Conservation (phyloP, 2,888 invertebrate species). For the Netelia melanura region DNA sequence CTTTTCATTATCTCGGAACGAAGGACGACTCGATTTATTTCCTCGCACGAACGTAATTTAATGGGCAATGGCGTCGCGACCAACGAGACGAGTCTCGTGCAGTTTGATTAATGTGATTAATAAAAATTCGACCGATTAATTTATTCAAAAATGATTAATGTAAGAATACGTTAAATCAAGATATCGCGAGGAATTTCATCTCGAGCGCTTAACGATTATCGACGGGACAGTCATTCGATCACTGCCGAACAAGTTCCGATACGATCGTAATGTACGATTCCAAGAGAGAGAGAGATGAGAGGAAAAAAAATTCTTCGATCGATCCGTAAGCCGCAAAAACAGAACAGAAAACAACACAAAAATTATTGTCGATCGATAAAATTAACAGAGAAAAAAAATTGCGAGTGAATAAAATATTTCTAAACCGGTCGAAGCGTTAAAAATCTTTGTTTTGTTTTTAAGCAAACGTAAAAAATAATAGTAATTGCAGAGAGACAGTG, state of each 20-base stretch:
- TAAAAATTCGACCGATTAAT: constrained; percentile 36
- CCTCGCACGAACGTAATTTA: neutral
- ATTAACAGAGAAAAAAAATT: too few relatives aligned
- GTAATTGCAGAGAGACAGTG: too few relatives aligned
- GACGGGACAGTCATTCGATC: constrained; percentile 31
- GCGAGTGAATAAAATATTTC: too few relatives aligned
- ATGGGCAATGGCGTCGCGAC: neutral
- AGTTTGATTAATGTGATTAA: neutral
- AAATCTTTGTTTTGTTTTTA: too few relatives aligned
- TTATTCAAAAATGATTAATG: neutral
- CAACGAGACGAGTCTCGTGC: neutral
- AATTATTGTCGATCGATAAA: too few relatives aligned
- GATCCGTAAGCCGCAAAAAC: neutral
- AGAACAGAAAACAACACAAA: neutral
- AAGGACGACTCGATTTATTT: constrained; percentile 1
- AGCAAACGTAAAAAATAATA: too few relatives aligned
- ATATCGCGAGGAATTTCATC: constrained; percentile 2
- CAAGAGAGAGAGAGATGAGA: neutral
- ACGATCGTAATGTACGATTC: neutral
- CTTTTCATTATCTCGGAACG: neutral
- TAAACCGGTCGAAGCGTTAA: too few relatives aligned
- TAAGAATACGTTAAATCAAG: neutral
- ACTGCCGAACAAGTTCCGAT: constrained; percentile 1
- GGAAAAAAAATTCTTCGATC: neutral
- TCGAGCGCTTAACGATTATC: constrained; percentile 16